phyloP scores from a whole-genome alignment of 2,113 vertebrate genomes.

The Muscicapa adusta region DNA sequence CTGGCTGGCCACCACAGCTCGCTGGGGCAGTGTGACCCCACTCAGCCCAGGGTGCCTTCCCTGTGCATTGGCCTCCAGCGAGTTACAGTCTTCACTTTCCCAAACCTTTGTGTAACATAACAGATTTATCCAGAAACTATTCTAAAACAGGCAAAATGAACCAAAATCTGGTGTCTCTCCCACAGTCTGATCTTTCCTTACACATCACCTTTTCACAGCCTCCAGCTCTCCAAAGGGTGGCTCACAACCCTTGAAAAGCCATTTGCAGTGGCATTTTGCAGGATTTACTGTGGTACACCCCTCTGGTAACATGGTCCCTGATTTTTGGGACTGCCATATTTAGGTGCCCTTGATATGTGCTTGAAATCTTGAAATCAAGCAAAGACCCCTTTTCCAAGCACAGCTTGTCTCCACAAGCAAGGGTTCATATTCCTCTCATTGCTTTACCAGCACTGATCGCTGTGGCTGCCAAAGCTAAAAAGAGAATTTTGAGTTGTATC shows the following conservation, averaged over 20 bases:
- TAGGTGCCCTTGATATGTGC: background rate
- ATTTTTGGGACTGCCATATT: background rate
- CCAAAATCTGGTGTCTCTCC: background rate
- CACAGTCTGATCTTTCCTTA: background rate
- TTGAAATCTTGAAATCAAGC: background rate
- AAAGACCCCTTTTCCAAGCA: background rate
- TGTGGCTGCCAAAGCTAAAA: background rate
- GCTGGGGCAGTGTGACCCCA: rapidly evolving
- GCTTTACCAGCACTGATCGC: background rate
- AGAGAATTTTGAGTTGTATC: background rate
- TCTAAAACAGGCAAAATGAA: background rate
- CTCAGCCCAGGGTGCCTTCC: background rate
- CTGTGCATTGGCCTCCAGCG: rapidly evolving
- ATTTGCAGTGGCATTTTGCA: background rate
- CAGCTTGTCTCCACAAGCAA: background rate
- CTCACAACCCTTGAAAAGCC: background rate
- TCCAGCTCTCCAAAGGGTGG: background rate
- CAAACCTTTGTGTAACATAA: rapidly evolving
- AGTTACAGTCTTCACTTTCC: background rate
- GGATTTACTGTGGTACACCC: background rate
- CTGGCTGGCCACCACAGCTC: background rate
- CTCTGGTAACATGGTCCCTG: background rate
- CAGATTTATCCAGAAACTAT: background rate
- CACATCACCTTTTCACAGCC: background rate
- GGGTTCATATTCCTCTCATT: background rate